Percentiles rank a stretch among this genome's conserved stretches.
phyloP scores from a whole-genome alignment of 2,888 invertebrate species.

The Gymnosoma rotundatum region DNA sequence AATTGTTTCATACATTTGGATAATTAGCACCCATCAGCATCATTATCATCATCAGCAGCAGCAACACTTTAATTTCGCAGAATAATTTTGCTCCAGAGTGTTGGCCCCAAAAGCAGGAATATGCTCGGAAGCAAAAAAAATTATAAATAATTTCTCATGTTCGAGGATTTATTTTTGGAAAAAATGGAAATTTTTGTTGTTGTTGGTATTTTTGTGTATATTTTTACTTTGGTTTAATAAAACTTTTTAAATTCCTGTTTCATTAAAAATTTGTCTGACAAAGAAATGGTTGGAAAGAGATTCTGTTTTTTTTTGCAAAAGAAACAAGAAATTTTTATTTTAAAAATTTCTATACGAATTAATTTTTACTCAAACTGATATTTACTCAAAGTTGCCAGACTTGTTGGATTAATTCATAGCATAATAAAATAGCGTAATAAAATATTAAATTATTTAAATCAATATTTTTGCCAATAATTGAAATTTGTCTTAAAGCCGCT shows the following conservation, averaged over 20 bases:
- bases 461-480: background rate
- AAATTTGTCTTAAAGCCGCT: background rate
- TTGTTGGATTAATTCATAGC: too few species aligned
- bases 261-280: slow-evolving; percentile 1
- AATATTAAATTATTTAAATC: background rate
- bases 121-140: background rate
- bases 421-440: background rate
- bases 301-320: slow-evolving; percentile 2
- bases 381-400: background rate
- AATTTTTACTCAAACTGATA: background rate
- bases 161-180: slow-evolving; percentile 64
- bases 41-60: slow-evolving; percentile 17
- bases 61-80: slow-evolving; percentile 1
- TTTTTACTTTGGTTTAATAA: slow-evolving; percentile 22
- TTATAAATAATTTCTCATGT: slow-evolving; percentile 9
- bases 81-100: slow-evolving; percentile 29
- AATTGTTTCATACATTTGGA: slow-evolving; percentile 41
- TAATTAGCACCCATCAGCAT: slow-evolving; percentile 56
- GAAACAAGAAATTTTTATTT: slow-evolving; percentile 20
- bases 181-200: slow-evolving; percentile 43
- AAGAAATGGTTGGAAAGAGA: background rate
- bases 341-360: background rate
- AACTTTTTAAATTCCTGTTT: slow-evolving; percentile 41
- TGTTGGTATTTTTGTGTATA: background rate
- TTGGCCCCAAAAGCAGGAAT: background rate